Evolutionary conservation across 2,888 invertebrate genomes (phyloP), one percentile per base, ranked within the genome.

Genomic region (Cremastobaeus sp.): DNA sequence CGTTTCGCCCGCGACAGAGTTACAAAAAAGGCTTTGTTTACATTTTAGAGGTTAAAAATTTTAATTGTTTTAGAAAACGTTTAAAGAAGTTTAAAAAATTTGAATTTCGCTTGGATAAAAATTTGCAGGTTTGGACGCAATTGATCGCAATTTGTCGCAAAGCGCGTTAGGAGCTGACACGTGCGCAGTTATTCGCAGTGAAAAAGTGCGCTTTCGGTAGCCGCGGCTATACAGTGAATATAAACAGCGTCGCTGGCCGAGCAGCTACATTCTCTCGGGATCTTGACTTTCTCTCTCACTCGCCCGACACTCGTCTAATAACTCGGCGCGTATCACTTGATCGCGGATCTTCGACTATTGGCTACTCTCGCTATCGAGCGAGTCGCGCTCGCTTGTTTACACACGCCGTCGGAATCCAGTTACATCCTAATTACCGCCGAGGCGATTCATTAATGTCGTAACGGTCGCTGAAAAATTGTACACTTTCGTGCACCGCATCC

Each of bases 211-310:
- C 45, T 50, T 66, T 66, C 48, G 48, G 48, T 32, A 15, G 43
- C 43, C 2, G 18, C n/a, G 34, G 14, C 28, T 50, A 43, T 6
- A 18, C 15, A n/a, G 30, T 25, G 14, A 52, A 45, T 9, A 12
- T 32, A 25, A n/a, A n/a, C n/a, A n/a, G n/a, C n/a, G n/a, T n/a
- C n/a, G n/a, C n/a, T n/a, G n/a, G n/a, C n/a, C n/a, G n/a, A n/a
- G n/a, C n/a, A 47, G 48, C 62, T 48, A 62, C 70, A 50, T 70
- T 70, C 64, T 57, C 76, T 71, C 77, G 79, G 82, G 84, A 79
- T 84, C 85, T 85, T 85, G 84, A 85, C 85, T 85, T 86, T 86
- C 85, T 85, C 84, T 77, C 76, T 76, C 60, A 57, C 60, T 70
- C 37, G 62, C 37, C 50, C 55, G 52, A 55, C 43, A 64, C 75